Percentiles rank a stretch among this genome's conserved stretches.
Conservation (phyloP, 2,888 invertebrate species). For the Cheilosia scutellata region DNA sequence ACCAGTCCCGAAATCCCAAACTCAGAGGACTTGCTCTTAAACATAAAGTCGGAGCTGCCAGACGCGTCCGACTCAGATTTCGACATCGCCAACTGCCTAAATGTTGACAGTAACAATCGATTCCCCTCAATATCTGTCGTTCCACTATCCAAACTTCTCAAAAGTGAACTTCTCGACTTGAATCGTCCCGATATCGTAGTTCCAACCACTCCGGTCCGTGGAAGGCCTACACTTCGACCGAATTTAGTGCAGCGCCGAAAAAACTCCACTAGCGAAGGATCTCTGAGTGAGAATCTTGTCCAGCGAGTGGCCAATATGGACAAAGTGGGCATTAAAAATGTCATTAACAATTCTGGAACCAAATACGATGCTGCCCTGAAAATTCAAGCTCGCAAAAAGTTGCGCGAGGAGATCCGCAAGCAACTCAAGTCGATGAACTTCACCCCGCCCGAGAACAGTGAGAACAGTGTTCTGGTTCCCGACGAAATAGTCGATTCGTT, state of each 20-base stretch:
- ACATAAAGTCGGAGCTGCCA: constrained; percentile 22
- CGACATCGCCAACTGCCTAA: constrained; percentile 36
- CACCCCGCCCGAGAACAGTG: constrained; percentile 78
- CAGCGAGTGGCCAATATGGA: constrained; percentile 82
- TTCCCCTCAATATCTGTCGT: constrained; percentile 80
- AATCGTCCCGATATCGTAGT: constrained; percentile 72
- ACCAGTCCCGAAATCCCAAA: background rate
- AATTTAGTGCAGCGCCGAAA: constrained; percentile 78
- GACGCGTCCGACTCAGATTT: constrained; percentile 42
- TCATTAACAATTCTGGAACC: constrained; percentile 82
- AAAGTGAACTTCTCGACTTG: constrained; percentile 77
- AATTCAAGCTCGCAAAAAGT: constrained; percentile 80
- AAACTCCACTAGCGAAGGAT: constrained; percentile 76
- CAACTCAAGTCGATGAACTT: constrained; percentile 81
- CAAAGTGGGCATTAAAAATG: constrained; percentile 81
- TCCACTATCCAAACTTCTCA: constrained; percentile 79
- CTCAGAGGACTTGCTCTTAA: background rate
- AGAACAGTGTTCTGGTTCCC: constrained; percentile 78
- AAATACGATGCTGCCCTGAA: constrained; percentile 82
- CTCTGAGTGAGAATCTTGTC: constrained; percentile 77
- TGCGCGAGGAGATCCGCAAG: constrained; percentile 82
- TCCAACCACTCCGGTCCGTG: constrained; percentile 33
- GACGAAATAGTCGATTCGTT: constrained; percentile 82
- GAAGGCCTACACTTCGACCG: constrained; percentile 61
- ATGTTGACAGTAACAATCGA: constrained; percentile 12